Evolutionary conservation across 2,797 vertebrate species (phyloP).

Genomic region (Cetoscarus ocellatus): DNA sequence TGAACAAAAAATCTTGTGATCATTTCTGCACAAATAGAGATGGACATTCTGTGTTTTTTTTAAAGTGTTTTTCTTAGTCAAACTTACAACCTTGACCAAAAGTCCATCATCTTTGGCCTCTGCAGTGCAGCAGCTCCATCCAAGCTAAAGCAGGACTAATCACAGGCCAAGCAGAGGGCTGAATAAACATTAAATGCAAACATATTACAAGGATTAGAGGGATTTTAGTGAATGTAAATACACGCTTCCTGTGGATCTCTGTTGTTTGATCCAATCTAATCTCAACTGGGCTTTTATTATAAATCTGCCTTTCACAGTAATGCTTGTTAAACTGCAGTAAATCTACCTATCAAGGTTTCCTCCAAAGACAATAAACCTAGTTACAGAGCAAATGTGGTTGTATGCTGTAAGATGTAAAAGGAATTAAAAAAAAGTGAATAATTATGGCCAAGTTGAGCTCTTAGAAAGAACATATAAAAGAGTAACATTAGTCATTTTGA

Average conservation of each 20-base stretch:
- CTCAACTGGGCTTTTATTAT: conserved; percentile 3
- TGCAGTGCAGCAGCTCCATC: not conserved
- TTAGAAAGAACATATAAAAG: too few species aligned
- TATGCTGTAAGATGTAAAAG: too few species aligned
- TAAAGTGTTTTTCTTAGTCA: too few species aligned
- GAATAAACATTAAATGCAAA: conserved; percentile 34
- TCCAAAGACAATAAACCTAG: not conserved
- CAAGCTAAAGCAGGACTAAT: not conserved
- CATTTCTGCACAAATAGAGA: too few species aligned
- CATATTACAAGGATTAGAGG: conserved; percentile 7
- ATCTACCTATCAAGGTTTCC: not conserved
- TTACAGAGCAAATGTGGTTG: not conserved
- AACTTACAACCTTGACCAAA: too few species aligned
- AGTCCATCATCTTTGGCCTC: not conserved
- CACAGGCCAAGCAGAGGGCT: conserved; percentile 7
- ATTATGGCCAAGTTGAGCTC: too few species aligned
- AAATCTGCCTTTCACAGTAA: not conserved
- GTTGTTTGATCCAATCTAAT: conserved; percentile 20
- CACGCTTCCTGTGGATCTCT: conserved; percentile 5
- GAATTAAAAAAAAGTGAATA: too few species aligned
- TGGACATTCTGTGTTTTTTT: too few species aligned
- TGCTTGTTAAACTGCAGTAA: not conserved
- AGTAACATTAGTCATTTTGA: too few species aligned
- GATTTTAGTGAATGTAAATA: conserved; percentile 21
- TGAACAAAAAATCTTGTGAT: too few species aligned